phyloP scores from a whole-genome alignment of 1,140 invertebrate species.

The Psilanteris sp. region DNA sequence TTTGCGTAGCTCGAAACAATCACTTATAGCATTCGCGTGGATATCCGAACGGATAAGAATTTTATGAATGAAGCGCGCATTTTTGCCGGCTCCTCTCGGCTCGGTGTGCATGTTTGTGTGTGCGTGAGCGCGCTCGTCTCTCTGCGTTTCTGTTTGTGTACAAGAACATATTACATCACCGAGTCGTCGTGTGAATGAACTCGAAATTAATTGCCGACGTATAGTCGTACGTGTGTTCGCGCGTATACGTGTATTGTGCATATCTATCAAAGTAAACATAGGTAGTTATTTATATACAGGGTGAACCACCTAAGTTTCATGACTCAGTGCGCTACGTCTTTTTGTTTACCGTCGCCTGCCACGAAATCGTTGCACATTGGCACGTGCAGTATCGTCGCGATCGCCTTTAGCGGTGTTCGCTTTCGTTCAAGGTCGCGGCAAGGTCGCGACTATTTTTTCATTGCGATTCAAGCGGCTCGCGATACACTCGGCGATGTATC shows the following conservation, averaged over 20 bases:
- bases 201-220: constrained; percentile 59
- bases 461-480: neutral
- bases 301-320: constrained; percentile 47
- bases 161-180: constrained; percentile 51
- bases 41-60: constrained; percentile 63
- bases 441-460: constrained; percentile 30
- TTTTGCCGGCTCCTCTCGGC: constrained; percentile 29
- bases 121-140: no score
- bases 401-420: constrained; percentile 8
- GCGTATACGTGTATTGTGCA: constrained; percentile 29
- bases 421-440: constrained; percentile 33
- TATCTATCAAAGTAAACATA: constrained; percentile 49
- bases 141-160: no score
- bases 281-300: constrained; percentile 44
- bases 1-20: constrained; percentile 41
- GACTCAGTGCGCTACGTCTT: constrained; percentile 31
- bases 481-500: neutral
- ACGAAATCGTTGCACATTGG: constrained; percentile 30
- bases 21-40: constrained; percentile 35
- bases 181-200: constrained; percentile 54
- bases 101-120: neutral
- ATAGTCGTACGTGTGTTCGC: constrained; percentile 22
- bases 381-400: constrained; percentile 21
- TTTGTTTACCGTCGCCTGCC: no score
- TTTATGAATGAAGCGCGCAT: constrained; percentile 67